Evolutionary conservation across 2,888 invertebrate genomes (phyloP).

Genomic region (Diplolepis rosae): DNA sequence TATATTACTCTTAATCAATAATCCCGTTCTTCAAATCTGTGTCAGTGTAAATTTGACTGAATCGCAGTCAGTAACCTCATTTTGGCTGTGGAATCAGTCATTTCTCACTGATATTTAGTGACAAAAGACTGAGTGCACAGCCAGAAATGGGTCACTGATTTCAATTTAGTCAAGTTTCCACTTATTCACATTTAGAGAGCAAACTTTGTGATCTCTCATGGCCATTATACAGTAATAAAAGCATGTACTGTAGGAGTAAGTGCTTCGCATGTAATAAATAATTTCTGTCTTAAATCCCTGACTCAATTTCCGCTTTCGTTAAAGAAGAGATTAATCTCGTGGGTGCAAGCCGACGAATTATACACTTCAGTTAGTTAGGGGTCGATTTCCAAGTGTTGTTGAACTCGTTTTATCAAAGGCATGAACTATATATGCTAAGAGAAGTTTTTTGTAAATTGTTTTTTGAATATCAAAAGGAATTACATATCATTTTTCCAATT

Average conservation of each 20-base stretch:
- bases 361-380: constrained; percentile 22
- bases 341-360: constrained; percentile 3
- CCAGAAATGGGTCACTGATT: no score
- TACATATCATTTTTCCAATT: no score
- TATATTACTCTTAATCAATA: not conserved
- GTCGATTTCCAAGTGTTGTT: constrained; percentile 28
- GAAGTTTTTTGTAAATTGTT: not conserved
- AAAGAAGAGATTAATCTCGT: constrained; percentile 19
- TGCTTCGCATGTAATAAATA: constrained; percentile 2
- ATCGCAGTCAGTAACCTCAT: no score
- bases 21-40: no score
- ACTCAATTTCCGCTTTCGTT: not conserved
- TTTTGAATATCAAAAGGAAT: not conserved
- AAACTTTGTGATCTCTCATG: not conserved
- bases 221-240: constrained; percentile 1
- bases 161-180: no score
- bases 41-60: no score
- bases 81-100: no score
- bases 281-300: not conserved
- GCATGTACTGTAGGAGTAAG: not conserved
- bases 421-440: not conserved
- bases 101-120: no score
- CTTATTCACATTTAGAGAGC: no score
- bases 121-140: no score
- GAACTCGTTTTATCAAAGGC: constrained; percentile 6